These are phyloP conservation scores for Pogonomyrmex californicus DNA, from an alignment of 1,140 invertebrate species.

Conservation along the genomic window DNA sequence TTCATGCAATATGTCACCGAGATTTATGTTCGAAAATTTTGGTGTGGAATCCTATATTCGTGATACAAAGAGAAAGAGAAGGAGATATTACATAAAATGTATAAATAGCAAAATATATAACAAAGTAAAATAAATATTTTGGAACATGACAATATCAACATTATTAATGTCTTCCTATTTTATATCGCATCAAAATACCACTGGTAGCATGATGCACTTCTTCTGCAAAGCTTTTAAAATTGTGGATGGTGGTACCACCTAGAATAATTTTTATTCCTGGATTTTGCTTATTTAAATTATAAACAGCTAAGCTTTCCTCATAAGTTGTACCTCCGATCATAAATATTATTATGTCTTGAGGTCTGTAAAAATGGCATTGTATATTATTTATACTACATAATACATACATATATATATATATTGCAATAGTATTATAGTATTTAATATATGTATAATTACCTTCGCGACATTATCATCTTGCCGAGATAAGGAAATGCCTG, in stretches of 20 bases:
- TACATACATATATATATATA: background rate
- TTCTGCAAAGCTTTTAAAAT: conserved; percentile 93
- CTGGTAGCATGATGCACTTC: conserved; percentile 89
- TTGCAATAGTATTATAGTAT: background rate
- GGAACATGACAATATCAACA: conserved; percentile 48
- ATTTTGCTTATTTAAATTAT: conserved; percentile 93
- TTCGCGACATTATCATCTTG: conserved; percentile 84
- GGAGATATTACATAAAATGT: conserved; percentile 36
- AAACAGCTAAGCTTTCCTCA: conserved; percentile 96
- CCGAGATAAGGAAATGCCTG: conserved; percentile 94
- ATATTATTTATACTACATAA: conserved; percentile 27
- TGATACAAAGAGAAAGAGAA: conserved; percentile 12
- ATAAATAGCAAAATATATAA: conserved; percentile 47
- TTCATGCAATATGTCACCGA: background rate
- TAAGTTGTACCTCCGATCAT: conserved; percentile 99
- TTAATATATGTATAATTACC: conserved; percentile 65
- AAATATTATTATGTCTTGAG: conserved; percentile 97
- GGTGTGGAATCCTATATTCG: conserved; percentile 13
- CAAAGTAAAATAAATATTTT: conserved; percentile 67
- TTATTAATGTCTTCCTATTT: conserved; percentile 76
- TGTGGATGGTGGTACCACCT: conserved; percentile 97
- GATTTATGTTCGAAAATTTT: conserved; percentile 28
- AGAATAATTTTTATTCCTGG: conserved; percentile 93
- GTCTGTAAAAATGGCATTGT: conserved; percentile 84
- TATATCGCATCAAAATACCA: conserved; percentile 81